These are phyloP conservation scores for Andrena marginata DNA, from an alignment of 2,888 invertebrate species.

Conservation along the genomic window DNA sequence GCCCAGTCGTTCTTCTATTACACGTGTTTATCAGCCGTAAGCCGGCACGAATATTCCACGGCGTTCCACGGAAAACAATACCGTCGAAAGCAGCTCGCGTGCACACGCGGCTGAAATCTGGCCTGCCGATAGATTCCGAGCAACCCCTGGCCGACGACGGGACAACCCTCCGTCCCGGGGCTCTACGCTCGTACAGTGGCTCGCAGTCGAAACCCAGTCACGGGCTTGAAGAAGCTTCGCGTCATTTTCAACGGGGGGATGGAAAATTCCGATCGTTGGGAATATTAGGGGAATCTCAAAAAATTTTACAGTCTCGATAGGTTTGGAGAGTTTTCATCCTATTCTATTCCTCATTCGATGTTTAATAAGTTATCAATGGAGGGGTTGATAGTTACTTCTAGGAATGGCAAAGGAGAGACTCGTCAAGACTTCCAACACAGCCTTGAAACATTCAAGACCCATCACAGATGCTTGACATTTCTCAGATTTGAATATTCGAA, in stretches of 20 bases:
- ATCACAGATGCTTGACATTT: conserved; percentile 11
- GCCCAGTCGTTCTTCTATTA: conserved; percentile 22
- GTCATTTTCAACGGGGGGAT: not conserved
- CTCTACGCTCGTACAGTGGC: not conserved
- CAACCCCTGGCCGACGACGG: conserved; percentile 42
- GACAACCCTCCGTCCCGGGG: conserved; percentile 14
- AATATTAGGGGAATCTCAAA: too few relatives aligned
- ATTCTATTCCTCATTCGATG: too few relatives aligned
- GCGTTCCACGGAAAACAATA: conserved; percentile 33
- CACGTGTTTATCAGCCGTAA: conserved; percentile 52
- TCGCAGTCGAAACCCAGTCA: not conserved
- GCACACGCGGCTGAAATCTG: conserved; percentile 47
- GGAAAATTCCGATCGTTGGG: too few relatives aligned
- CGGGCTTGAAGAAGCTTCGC: not conserved
- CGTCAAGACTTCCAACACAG: too few relatives aligned
- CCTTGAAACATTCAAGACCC: not conserved
- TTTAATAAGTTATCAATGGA: too few relatives aligned
- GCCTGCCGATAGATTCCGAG: conserved; percentile 54
- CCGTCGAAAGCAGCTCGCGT: conserved; percentile 47
- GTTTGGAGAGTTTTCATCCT: too few relatives aligned
- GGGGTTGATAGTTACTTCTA: too few relatives aligned
- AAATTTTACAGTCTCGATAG: too few relatives aligned
- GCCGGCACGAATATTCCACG: conserved; percentile 34
- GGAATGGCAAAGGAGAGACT: too few relatives aligned
- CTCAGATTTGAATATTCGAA: too few relatives aligned